Conservation (phyloP, 2,797 vertebrate genomes). For the Aldrovandia affinis region DNA sequence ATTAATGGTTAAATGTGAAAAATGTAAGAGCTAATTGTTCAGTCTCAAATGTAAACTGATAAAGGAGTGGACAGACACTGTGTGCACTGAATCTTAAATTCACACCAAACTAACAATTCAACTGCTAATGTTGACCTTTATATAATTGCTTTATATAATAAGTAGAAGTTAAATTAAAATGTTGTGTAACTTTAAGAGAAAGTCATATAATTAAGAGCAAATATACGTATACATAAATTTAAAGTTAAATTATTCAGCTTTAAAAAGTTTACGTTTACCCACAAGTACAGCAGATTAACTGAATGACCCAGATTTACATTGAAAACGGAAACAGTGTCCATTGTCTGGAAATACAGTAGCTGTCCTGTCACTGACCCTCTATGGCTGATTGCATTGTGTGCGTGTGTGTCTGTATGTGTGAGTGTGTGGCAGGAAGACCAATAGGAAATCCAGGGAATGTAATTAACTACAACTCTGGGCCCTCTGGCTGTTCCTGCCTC, state of each 20-base stretch:
- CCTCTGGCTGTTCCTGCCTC: conserved; percentile 58
- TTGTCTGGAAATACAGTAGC: conserved; percentile 18
- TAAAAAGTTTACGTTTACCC: neutral
- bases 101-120: neutral
- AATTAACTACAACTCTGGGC: conserved; percentile 69
- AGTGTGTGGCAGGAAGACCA: conserved; percentile 57
- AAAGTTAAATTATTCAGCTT: neutral
- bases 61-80: neutral
- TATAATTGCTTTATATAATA: neutral
- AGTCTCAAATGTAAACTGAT: neutral
- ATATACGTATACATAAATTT: neutral
- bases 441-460: conserved; percentile 68
- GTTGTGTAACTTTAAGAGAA: too few relatives aligned
- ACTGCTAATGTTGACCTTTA: neutral
- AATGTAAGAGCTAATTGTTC: neutral
- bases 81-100: neutral
- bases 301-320: neutral
- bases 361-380: conserved; percentile 17
- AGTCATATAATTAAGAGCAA: neutral
- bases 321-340: neutral
- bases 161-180: too few relatives aligned
- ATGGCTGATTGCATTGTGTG: neutral
- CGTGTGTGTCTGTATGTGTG: conserved; percentile 25
- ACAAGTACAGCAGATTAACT: neutral
- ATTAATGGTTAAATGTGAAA: neutral